Conservation (phyloP, 2,797 vertebrate genomes). For the Sebastiscus tertius region DNA sequence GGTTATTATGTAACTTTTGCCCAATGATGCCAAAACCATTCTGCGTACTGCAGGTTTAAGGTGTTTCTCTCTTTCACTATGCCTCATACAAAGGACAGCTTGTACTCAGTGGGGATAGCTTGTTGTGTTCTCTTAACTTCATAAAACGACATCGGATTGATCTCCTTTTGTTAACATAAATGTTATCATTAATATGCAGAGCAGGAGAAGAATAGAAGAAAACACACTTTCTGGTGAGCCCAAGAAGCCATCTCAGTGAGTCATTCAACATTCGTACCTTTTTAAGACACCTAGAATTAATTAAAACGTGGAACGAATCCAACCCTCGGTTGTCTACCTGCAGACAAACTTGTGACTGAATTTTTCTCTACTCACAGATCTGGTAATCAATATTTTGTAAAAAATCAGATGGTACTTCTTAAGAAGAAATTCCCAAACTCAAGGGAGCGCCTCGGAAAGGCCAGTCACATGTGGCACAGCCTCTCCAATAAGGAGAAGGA, state of each 20-base stretch:
- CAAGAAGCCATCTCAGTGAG: constrained; percentile 87
- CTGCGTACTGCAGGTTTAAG: too few relatives aligned
- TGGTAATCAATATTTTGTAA: not conserved
- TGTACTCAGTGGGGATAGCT: not conserved
- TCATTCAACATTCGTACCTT: not conserved
- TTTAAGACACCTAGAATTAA: not conserved
- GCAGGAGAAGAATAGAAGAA: constrained; percentile 7
- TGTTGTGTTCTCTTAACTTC: not conserved
- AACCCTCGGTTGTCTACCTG: not conserved
- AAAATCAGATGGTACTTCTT: constrained; percentile 17
- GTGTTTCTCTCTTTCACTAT: not conserved
- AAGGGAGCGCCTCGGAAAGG: not conserved
- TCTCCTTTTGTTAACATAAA: not conserved
- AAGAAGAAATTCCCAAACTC: not conserved
- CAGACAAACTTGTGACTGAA: not conserved
- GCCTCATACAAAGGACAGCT: not conserved
- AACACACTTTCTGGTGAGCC: constrained; percentile 85
- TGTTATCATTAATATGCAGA: constrained; percentile 62
- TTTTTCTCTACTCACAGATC: constrained; percentile 22
- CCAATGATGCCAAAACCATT: too few relatives aligned
- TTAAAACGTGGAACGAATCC: not conserved
- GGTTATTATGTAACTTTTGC: too few relatives aligned
- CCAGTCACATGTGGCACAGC: not conserved
- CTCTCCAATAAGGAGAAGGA: constrained; percentile 21
- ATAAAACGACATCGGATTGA: not conserved